Evolutionary conservation across 2,113 vertebrate genomes (phyloP).

Genomic region (Motacilla tschutschensis): DNA sequence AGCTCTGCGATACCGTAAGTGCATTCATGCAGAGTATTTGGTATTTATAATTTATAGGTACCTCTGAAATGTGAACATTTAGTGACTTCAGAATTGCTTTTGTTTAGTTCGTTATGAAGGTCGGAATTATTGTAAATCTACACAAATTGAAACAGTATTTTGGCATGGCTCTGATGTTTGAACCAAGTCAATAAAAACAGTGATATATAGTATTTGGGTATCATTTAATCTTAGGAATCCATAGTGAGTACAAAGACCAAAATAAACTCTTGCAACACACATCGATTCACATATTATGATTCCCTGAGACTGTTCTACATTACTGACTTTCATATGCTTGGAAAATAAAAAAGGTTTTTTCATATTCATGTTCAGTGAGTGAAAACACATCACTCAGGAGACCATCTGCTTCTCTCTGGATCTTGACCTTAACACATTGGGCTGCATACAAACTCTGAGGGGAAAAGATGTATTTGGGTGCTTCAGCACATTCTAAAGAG

Average conservation of each 20-base stretch:
- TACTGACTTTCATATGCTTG: constrained; percentile 26
- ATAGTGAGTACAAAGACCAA: constrained; percentile 28
- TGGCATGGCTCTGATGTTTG: constrained; percentile 9
- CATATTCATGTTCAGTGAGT: constrained; percentile 4
- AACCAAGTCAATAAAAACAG: constrained; percentile 36
- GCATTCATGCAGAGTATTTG: not conserved
- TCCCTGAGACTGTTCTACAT: constrained; percentile 40
- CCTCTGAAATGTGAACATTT: constrained; percentile 3
- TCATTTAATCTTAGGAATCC: constrained; percentile 46
- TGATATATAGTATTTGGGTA: not conserved
- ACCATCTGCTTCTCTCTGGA: constrained; percentile 45
- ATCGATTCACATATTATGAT: constrained; percentile 55
- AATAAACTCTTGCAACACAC: constrained; percentile 24
- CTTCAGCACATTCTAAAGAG: not conserved
- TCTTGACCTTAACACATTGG: constrained; percentile 42
- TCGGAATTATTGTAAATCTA: constrained; percentile 36
- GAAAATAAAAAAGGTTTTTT: constrained; percentile 38
- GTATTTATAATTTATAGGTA: not conserved
- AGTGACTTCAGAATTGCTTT: constrained; percentile 1
- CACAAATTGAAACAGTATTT: constrained; percentile 29
- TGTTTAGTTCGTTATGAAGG: constrained; percentile 5
- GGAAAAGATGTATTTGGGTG: constrained; percentile 28
- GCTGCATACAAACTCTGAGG: not conserved
- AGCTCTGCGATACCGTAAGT: not conserved
- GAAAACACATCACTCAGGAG: constrained; percentile 44